These are phyloP conservation scores for Macrophya alboannulata DNA, from an alignment of 2,888 invertebrate species.

Conservation along the genomic window DNA sequence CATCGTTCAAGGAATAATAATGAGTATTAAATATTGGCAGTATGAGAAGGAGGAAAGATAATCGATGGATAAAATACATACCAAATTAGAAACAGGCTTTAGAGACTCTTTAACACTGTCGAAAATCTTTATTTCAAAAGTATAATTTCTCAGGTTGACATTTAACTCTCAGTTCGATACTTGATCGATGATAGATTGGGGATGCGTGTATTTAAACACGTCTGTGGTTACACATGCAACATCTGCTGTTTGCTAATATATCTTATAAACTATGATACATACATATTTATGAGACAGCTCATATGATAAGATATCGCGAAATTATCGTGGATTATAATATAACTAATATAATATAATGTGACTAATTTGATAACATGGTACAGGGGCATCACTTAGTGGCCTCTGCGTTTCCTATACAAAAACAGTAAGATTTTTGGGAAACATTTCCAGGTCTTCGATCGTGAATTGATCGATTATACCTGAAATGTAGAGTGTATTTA, in stretches of 20 bases:
- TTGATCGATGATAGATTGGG: no score
- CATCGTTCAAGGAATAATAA: neutral
- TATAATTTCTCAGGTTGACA: neutral
- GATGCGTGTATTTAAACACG: no score
- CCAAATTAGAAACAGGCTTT: neutral
- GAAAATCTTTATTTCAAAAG: neutral
- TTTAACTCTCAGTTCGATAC: no score
- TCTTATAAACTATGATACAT: neutral
- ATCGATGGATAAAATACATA: neutral
- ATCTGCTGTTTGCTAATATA: no score
- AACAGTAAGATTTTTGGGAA: constrained; percentile 29
- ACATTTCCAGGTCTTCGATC: neutral
- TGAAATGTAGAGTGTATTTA: constrained; percentile 11
- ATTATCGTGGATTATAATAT: neutral
- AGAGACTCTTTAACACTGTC: neutral
- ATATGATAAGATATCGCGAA: neutral
- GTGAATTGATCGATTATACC: neutral
- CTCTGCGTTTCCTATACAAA: neutral
- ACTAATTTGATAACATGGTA: neutral
- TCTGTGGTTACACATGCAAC: no score
- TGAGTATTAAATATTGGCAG: neutral
- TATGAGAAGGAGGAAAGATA: neutral
- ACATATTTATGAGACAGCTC: neutral
- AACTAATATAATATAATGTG: neutral
- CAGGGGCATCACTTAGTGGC: neutral